Conservation (phyloP, 1,140 invertebrate species). For the Scaptomyza hsui region DNA sequence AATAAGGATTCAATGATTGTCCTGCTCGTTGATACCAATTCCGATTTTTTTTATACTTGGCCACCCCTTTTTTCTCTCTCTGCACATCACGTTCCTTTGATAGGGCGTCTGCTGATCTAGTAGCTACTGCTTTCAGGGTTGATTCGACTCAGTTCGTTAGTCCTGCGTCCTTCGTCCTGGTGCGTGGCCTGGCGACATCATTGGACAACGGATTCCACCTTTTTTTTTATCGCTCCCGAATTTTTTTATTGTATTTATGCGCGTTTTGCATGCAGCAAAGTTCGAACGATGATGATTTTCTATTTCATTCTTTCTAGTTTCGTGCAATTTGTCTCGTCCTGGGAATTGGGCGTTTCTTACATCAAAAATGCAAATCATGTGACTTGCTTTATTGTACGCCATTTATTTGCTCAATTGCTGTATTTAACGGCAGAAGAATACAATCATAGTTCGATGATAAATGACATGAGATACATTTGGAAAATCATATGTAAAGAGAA, state of each 20-base stretch:
- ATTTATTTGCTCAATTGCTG: constrained; percentile 43
- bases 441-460: neutral
- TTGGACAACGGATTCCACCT: constrained; percentile 25
- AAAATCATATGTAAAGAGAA: neutral
- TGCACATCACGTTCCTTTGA: constrained; percentile 44
- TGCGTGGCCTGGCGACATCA: constrained; percentile 36
- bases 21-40: constrained; percentile 66
- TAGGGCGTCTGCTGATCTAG: constrained; percentile 52
- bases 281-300: constrained; percentile 21
- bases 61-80: constrained; percentile 54
- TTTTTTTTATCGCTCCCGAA: constrained; percentile 20
- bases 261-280: constrained; percentile 60
- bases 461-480: neutral
- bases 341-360: constrained; percentile 19
- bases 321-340: constrained; percentile 35
- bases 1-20: constrained; percentile 82
- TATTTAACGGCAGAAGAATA: neutral
- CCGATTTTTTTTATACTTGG: constrained; percentile 36
- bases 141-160: constrained; percentile 42
- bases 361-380: constrained; percentile 48
- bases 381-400: constrained; percentile 18
- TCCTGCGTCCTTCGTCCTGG: neutral
- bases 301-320: constrained; percentile 17
- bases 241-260: constrained; percentile 43
- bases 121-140: constrained; percentile 34